These are phyloP conservation scores for Microhierax caerulescens DNA, from an alignment of 2,797 vertebrate species.

Conservation along the genomic window DNA sequence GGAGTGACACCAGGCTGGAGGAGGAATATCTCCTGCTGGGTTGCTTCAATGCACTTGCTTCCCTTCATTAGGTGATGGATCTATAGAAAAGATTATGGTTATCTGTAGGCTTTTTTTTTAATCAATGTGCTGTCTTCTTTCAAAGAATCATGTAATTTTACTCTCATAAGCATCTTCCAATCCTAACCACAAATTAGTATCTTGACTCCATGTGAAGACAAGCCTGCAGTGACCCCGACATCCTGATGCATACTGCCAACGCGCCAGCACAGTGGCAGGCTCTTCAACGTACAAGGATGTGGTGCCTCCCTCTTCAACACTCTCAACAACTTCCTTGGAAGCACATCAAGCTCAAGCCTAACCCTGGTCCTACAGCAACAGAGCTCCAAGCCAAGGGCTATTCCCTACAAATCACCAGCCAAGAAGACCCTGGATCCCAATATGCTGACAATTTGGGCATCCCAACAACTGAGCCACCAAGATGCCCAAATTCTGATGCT, in stretches of 20 bases:
- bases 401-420: rapidly evolving
- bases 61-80: not conserved
- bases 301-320: not conserved
- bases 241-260: not conserved
- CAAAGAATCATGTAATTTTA: not conserved
- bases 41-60: not conserved
- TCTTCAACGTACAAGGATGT: not conserved
- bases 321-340: not conserved
- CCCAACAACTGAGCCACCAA: not conserved
- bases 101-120: not conserved
- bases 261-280: not conserved
- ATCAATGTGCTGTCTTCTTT: not conserved
- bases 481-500: not conserved
- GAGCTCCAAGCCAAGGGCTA: not conserved
- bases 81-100: not conserved
- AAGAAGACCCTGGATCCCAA: not conserved
- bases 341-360: not conserved
- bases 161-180: not conserved
- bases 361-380: not conserved
- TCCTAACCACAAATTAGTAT: not conserved
- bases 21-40: not conserved
- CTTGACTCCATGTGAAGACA: not conserved
- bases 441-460: not conserved
- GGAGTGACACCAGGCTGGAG: not conserved
- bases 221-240: not conserved